These are phyloP conservation scores for Scomber scombrus DNA, from an alignment of 2,113 vertebrate species.

Conservation along the genomic window DNA sequence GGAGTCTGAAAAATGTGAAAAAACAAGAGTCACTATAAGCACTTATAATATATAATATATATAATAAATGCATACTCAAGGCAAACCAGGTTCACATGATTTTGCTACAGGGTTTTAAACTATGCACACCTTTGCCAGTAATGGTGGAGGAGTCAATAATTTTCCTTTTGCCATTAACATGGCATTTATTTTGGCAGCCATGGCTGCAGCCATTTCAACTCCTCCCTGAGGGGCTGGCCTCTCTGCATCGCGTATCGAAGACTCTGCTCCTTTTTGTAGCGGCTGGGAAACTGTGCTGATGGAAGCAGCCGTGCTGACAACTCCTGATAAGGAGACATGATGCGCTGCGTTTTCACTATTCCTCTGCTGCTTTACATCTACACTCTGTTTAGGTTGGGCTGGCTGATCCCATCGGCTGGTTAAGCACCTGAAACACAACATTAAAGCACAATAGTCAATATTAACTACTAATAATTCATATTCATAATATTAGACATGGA, in stretches of 20 bases:
- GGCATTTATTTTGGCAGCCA: slow-evolving; percentile 96
- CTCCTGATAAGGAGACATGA: slow-evolving; percentile 52
- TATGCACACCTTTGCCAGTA: slow-evolving; percentile 81
- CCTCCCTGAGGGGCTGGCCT: slow-evolving; percentile 81
- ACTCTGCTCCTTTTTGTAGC: background rate
- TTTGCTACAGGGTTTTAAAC: background rate
- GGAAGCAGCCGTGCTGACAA: slow-evolving; percentile 14
- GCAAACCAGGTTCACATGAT: background rate
- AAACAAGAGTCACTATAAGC: background rate
- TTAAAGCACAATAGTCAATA: background rate
- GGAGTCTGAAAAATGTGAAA: slow-evolving; percentile 53
- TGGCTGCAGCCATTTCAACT: slow-evolving; percentile 92
- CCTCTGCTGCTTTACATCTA: slow-evolving; percentile 62
- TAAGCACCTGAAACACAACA: slow-evolving; percentile 74
- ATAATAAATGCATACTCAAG: background rate
- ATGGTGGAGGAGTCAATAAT: slow-evolving; percentile 88
- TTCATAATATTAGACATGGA: too few species aligned
- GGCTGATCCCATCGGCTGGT: slow-evolving; percentile 85
- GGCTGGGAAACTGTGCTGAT: slow-evolving; percentile 33
- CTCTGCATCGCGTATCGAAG: background rate
- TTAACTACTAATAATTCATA: background rate
- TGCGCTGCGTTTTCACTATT: slow-evolving; percentile 63
- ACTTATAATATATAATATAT: too few species aligned
- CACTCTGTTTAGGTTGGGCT: slow-evolving; percentile 74
- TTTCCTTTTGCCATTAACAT: slow-evolving; percentile 99